Conservation (phyloP, 1,140 invertebrate genomes). For the Papilio polytes region DNA sequence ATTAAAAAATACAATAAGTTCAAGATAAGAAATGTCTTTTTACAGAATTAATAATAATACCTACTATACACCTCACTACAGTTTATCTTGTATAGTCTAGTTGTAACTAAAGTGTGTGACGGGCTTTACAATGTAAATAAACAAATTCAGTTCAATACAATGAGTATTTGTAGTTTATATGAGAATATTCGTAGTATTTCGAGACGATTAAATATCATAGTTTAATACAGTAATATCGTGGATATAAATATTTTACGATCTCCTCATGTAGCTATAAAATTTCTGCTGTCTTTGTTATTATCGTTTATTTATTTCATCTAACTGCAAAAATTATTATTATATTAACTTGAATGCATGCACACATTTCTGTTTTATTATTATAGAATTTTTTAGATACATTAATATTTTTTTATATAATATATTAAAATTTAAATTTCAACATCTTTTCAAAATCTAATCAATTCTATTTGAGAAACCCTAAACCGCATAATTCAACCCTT, state of each 20-base stretch:
- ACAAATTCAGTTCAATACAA: not conserved
- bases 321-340: not conserved
- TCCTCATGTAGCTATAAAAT: conserved; percentile 15
- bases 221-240: conserved; percentile 32
- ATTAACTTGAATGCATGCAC: not conserved
- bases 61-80: not conserved
- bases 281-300: not conserved
- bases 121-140: too few species aligned
- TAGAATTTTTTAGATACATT: not conserved
- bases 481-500: conserved; percentile 22
- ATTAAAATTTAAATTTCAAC: not conserved
- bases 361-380: not conserved
- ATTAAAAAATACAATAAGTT: too few species aligned
- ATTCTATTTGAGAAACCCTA: not conserved
- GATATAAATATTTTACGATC: conserved; percentile 46
- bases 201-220: not conserved
- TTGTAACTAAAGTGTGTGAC: too few species aligned
- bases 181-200: not conserved
- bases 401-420: not conserved
- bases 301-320: conserved; percentile 28
- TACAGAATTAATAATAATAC: too few species aligned
- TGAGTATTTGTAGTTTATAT: not conserved
- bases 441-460: not conserved
- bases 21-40: too few species aligned
- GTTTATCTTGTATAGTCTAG: not conserved